Evolutionary conservation across 2,888 invertebrate genomes (phyloP).

Genomic region (Belgica antarctica): DNA sequence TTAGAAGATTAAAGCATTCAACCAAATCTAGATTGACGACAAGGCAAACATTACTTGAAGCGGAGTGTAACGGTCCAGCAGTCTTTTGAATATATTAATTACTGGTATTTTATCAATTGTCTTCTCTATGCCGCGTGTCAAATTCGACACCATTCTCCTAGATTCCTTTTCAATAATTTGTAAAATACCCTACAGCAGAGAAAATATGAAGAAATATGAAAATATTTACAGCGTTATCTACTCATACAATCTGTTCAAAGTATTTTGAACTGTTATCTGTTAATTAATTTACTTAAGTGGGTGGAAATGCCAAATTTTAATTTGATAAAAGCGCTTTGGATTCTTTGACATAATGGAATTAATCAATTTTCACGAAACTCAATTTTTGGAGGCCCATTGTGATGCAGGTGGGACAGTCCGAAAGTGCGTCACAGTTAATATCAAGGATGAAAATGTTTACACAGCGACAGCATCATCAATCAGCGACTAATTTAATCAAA

Average conservation of each 20-base stretch:
- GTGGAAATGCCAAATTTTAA: too few relatives aligned
- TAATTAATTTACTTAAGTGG: neutral
- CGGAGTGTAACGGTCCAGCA: slow-evolving; percentile 51
- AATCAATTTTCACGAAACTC: too few relatives aligned
- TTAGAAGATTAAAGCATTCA: neutral
- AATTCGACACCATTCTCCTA: slow-evolving; percentile 11
- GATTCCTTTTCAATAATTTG: slow-evolving; percentile 43
- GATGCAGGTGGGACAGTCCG: too few relatives aligned
- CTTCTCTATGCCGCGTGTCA: slow-evolving; percentile 47
- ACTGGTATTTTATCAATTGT: slow-evolving; percentile 55
- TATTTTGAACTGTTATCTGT: neutral
- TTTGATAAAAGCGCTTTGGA: too few relatives aligned
- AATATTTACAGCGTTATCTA: neutral
- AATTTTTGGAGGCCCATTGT: too few relatives aligned
- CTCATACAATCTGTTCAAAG: neutral
- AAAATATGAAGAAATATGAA: slow-evolving; percentile 17
- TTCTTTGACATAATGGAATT: too few relatives aligned
- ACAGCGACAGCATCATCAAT: too few relatives aligned
- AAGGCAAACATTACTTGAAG: slow-evolving; percentile 34
- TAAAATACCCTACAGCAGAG: slow-evolving; percentile 42
- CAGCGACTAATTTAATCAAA: too few relatives aligned
- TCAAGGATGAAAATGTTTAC: too few relatives aligned
- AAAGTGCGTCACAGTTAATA: too few relatives aligned
- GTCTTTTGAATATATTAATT: slow-evolving; percentile 54
- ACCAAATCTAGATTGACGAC: neutral